Base-by-base conservation (phyloP, 30 jellyfish, hydroid and myxozoan genomes). In the Aurelia sp. region DNA sequence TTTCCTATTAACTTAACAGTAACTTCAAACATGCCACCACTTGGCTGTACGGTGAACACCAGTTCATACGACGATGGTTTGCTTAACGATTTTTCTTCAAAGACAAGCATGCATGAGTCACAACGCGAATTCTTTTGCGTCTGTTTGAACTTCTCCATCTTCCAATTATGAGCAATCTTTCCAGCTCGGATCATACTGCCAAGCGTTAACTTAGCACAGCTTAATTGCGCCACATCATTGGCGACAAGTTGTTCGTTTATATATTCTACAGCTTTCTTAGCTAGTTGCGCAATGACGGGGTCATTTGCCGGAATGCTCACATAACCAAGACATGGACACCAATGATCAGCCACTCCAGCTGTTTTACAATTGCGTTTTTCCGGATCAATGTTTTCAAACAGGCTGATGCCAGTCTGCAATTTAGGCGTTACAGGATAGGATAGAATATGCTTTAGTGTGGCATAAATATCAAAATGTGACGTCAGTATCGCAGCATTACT, bases 261-360 rank as follows among this genome's bases (percentile, higher is more conserved):
- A 44, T 35, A 72, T 5, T 44, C 70, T 5, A 84, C 88, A 10
- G 58, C 88, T 27, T 60, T 59, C 55, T 52, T 31, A 7, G 93
- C 93, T 24, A 72, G 33, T n/a, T 18, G 40, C 31, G 24, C 22
- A 30, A 73, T 48, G 20, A 40, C 1, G 13, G 81, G 63, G n/a
- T 64, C 72, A 13, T 61, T 62, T 16, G 63, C 44, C 16, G 70
- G 6, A 21, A 84, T 40, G 48, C 21, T 40, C 10, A 52, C 27
- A 64, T 52, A 84, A 17, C 64, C 73, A 12, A 84, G 61, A 58
- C 97, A 91, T 15, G 96, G 96, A 50, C 97, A 91, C 92, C 93
- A 91, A 52, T 84, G 89, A 31, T 77, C 93, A 15, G 75, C 72
- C 15, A 91, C 90, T 17, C 97, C 97, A 7, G 96, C 87, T 17